These are phyloP conservation scores for Leontocebus nigricollis DNA, from an alignment of 2,797 vertebrate species.

Conservation along the genomic window DNA sequence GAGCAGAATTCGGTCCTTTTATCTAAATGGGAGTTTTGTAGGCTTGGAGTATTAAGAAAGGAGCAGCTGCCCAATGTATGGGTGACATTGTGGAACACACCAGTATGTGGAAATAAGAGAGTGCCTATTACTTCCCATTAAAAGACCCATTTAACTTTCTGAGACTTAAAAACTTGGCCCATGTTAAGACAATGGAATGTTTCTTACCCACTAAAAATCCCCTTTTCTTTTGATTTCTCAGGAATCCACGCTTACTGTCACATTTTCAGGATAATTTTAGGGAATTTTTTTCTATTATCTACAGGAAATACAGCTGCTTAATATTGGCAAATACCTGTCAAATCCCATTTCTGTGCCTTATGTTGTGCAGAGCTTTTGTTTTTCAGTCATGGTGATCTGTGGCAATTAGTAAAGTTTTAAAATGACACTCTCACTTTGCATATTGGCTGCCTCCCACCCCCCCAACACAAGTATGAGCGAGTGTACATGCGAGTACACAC, in stretches of 20 bases:
- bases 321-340: neutral
- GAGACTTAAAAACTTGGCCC: constrained; percentile 52
- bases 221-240: constrained; percentile 33
- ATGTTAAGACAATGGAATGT: constrained; percentile 41
- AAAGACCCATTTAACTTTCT: constrained; percentile 47
- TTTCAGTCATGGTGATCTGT: neutral
- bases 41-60: constrained; percentile 56
- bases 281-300: neutral
- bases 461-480: neutral
- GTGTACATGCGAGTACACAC: neutral
- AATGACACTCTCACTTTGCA: neutral
- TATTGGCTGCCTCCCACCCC: neutral
- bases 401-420: neutral
- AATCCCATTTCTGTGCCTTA: neutral
- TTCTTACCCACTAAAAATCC: constrained; percentile 39
- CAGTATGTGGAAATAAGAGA: neutral
- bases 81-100: constrained; percentile 3
- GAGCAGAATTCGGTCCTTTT: constrained; percentile 49
- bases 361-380: neutral
- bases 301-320: constrained; percentile 27
- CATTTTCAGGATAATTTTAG: constrained; percentile 38
- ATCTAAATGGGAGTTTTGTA: constrained; percentile 58
- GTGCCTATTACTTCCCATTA: constrained; percentile 54
- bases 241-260: constrained; percentile 31
- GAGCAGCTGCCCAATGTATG: constrained; percentile 51